A percentile compares a stretch with the other conserved stretches of the same genome.
These are phyloP conservation scores for Aphaenogaster rudis DNA, from an alignment of 1,140 invertebrate species.

Conservation along the genomic window DNA sequence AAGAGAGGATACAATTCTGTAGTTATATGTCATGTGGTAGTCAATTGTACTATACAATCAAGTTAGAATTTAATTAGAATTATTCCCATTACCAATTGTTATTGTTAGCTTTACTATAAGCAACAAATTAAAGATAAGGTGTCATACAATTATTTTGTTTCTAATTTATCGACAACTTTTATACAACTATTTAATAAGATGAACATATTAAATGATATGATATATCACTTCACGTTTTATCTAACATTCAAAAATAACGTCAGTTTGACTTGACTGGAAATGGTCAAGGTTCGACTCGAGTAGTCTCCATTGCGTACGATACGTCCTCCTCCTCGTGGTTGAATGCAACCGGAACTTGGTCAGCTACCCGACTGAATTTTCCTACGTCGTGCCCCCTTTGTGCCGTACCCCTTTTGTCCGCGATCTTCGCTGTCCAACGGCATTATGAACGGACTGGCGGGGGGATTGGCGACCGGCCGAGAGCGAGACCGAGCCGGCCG, in stretches of 20 bases:
- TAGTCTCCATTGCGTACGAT: constrained; percentile 44
- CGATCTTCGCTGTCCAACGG: constrained; percentile 70
- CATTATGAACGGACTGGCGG: constrained; percentile 68
- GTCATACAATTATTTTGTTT: not conserved
- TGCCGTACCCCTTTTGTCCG: constrained; percentile 71
- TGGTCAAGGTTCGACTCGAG: not conserved
- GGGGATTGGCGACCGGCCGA: constrained; percentile 27
- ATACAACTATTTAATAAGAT: not conserved
- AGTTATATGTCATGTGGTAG: not conserved
- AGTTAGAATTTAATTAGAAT: not conserved
- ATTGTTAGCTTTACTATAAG: not conserved
- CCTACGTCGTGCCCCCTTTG: constrained; percentile 61
- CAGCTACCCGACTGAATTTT: constrained; percentile 74
- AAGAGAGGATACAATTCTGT: not conserved
- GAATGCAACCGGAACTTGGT: constrained; percentile 69
- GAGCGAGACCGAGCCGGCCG: constrained; percentile 53
- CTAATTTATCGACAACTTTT: not conserved
- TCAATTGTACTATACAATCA: not conserved
- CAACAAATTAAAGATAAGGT: not conserved
- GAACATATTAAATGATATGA: not conserved
- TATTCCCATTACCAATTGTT: not conserved
- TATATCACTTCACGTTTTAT: not conserved
- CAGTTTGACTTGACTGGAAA: not conserved
- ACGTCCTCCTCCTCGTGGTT: constrained; percentile 9
- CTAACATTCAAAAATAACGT: not conserved